phyloP scores from a whole-genome alignment of 2,113 vertebrate genomes.

The Ondatra zibethicus region DNA sequence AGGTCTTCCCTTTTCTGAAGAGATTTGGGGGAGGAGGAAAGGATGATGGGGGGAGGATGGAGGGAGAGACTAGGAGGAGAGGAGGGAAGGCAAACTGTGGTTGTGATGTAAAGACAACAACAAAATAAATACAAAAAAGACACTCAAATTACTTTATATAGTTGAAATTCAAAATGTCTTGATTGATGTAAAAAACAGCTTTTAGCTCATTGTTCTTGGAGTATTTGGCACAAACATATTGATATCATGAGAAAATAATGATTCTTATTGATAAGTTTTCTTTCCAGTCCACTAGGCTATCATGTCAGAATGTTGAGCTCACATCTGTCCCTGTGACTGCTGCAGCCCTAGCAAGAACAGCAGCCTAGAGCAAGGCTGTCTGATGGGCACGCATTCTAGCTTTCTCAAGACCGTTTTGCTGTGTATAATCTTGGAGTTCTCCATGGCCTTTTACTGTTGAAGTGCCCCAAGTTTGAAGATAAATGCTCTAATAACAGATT shows the following conservation, averaged over 20 bases:
- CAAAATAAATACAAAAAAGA: background rate
- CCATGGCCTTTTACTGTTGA: background rate
- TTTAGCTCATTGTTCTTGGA: background rate
- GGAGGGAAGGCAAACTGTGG: background rate
- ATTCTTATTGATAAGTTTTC: background rate
- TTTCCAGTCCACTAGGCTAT: background rate
- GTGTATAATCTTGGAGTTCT: background rate
- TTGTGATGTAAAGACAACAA: background rate
- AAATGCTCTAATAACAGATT: background rate
- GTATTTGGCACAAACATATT: conserved; percentile 15
- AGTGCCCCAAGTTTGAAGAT: background rate
- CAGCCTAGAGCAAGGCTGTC: background rate
- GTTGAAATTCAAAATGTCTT: conserved; percentile 3
- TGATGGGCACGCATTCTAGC: background rate
- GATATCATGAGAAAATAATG: background rate
- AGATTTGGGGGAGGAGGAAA: background rate
- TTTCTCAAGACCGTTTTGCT: background rate
- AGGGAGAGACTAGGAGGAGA: background rate
- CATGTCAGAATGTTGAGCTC: background rate
- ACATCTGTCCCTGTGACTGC: background rate
- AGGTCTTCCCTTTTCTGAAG: background rate
- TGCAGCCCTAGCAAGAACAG: background rate
- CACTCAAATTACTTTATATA: background rate
- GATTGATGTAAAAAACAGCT: background rate
- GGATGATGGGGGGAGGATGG: background rate